These are phyloP conservation scores for Achlya flavicornis DNA, from an alignment of 2,888 invertebrate genomes.

Conservation along the genomic window DNA sequence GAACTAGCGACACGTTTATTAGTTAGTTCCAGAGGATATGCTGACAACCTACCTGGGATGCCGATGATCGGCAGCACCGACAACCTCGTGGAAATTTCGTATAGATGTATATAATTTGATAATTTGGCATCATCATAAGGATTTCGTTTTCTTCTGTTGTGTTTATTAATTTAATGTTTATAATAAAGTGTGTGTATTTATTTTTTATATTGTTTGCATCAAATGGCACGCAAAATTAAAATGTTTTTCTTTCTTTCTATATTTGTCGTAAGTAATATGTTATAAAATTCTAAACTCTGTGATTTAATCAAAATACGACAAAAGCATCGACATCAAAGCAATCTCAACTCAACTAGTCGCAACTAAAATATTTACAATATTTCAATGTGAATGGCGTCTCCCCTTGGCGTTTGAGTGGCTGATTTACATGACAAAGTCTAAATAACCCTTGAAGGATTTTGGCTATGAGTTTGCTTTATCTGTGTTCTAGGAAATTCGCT, in stretches of 20 bases:
- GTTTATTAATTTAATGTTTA: too few species aligned
- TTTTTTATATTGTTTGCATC: too few species aligned
- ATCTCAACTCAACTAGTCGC: slow-evolving; percentile 32
- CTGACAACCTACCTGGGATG: too few species aligned
- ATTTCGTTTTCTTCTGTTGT: too few species aligned
- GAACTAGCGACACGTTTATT: too few species aligned
- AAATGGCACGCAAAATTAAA: too few species aligned
- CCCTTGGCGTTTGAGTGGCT: slow-evolving; percentile 62
- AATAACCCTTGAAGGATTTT: slow-evolving; percentile 67
- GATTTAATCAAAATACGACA: slow-evolving; percentile 21
- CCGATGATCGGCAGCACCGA: too few species aligned
- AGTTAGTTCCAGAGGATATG: too few species aligned
- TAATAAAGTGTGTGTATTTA: too few species aligned
- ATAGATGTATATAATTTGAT: too few species aligned
- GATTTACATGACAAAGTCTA: slow-evolving; percentile 79
- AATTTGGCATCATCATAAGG: too few species aligned
- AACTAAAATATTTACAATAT: slow-evolving; percentile 73
- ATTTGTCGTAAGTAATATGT: neutral
- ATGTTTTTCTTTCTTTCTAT: neutral
- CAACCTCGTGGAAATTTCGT: too few species aligned
- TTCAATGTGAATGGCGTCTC: slow-evolving; percentile 65
- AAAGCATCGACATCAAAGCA: slow-evolving; percentile 39
- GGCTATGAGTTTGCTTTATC: slow-evolving; percentile 40
- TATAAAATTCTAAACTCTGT: neutral
- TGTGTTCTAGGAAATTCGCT: slow-evolving; percentile 35